Percentiles rank a stretch among this genome's conserved stretches.
Evolutionary conservation across 2,888 invertebrate genomes (phyloP).

Genomic region (Aleiodes testaceus): DNA sequence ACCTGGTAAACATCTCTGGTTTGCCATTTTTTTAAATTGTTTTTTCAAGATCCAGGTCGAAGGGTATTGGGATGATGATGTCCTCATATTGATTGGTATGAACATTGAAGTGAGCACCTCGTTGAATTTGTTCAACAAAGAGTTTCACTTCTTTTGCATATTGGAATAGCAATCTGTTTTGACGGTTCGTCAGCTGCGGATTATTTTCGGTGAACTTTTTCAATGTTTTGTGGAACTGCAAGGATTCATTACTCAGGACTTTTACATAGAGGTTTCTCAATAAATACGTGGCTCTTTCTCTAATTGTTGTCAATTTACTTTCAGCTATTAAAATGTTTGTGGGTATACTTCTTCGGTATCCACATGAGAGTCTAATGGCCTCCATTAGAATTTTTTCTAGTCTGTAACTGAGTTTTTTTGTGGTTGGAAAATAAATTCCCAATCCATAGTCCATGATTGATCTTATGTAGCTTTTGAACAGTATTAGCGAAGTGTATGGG

Average conservation of each 20-base stretch:
- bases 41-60: neutral
- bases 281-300: neutral
- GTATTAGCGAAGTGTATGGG: neutral
- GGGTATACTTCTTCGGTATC: slow-evolving; percentile 8
- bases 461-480: slow-evolving; percentile 6
- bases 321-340: neutral
- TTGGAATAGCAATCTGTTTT: slow-evolving; percentile 3
- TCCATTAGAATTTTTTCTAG: slow-evolving; percentile 1
- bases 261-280: slow-evolving; percentile 1
- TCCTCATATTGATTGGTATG: neutral
- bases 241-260: neutral
- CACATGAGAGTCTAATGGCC: neutral
- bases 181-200: neutral
- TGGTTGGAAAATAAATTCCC: neutral
- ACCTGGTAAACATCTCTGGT: neutral
- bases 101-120: neutral
- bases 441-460: neutral
- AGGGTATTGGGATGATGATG: neutral
- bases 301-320: neutral
- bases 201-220: neutral
- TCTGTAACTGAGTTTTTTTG: neutral
- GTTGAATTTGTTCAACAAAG: neutral
- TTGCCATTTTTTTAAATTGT: neutral
- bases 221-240: neutral
- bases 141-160: slow-evolving; percentile 6